These are phyloP conservation scores for Phrynocephalus versicolor DNA, from an alignment of 2,113 vertebrate genomes.

Conservation along the genomic window DNA sequence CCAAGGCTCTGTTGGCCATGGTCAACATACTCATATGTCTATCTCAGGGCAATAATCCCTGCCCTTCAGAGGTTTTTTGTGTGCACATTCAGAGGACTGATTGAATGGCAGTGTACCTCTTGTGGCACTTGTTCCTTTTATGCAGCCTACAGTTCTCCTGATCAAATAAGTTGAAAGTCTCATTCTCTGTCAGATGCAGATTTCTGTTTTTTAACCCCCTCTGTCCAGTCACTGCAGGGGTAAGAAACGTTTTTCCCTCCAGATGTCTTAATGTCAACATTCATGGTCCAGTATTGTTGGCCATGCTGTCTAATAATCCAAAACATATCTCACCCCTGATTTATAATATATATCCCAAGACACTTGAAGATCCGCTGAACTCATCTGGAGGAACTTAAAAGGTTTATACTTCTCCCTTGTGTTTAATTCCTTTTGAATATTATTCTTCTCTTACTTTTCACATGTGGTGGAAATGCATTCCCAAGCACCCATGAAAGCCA, in stretches of 20 bases:
- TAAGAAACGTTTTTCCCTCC: not conserved
- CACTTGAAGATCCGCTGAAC: not conserved
- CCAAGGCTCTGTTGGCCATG: conserved; percentile 60
- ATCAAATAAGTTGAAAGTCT: not conserved
- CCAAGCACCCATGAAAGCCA: not conserved
- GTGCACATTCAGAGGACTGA: conserved; percentile 29
- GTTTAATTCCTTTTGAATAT: not conserved
- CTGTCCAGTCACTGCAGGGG: not conserved
- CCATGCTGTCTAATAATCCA: not conserved
- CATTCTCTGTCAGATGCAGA: not conserved
- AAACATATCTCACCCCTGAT: not conserved
- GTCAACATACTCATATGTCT: conserved; percentile 63
- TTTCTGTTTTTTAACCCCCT: not conserved
- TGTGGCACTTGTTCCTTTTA: not conserved
- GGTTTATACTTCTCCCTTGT: fast-evolving
- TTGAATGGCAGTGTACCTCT: conserved; percentile 7
- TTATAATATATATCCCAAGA: not conserved
- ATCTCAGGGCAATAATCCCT: conserved; percentile 30
- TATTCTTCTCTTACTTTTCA: not conserved
- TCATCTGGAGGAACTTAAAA: not conserved
- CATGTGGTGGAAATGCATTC: not conserved
- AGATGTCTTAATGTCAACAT: not conserved
- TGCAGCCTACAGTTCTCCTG: no score
- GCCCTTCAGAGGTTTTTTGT: conserved; percentile 25
- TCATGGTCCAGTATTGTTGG: not conserved